A percentile compares a stretch with the other conserved stretches of the same genome.
Conservation (phyloP, 2,797 vertebrate genomes). For the Cephalopachus bancanus region DNA sequence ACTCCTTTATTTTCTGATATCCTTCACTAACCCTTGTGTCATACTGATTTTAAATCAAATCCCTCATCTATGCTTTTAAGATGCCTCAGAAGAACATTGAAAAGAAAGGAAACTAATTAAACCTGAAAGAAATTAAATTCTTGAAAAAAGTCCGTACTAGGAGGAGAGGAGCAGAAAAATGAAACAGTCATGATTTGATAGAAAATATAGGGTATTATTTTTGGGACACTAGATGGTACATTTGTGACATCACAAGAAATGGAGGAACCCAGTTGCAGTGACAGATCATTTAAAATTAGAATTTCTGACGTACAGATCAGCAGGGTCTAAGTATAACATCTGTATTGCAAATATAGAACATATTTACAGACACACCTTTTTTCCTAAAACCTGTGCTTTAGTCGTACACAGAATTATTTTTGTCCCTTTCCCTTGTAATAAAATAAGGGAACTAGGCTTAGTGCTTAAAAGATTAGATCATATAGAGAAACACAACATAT, state of each 20-base stretch:
- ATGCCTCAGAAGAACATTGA: background rate
- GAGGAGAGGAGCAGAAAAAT: constrained; percentile 22
- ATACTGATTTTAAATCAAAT: constrained; percentile 59
- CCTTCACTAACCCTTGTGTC: background rate
- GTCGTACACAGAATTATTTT: constrained; percentile 50
- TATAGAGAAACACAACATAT: constrained; percentile 76
- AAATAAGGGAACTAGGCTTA: constrained; percentile 62
- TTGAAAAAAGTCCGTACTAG: background rate
- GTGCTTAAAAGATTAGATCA: constrained; percentile 81
- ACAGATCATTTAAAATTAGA: constrained; percentile 55
- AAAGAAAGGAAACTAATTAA: constrained; percentile 62
- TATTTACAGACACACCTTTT: constrained; percentile 43
- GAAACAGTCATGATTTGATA: constrained; percentile 49
- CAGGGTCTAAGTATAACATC: constrained; percentile 43
- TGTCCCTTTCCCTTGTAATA: constrained; percentile 72
- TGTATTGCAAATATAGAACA: constrained; percentile 24
- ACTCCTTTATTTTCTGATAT: background rate
- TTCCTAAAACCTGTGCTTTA: background rate
- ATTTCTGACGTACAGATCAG: constrained; percentile 33
- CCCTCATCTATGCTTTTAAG: constrained; percentile 61
- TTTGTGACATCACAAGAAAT: constrained; percentile 44
- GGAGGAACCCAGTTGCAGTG: constrained; percentile 45
- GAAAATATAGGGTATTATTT: constrained; percentile 57
- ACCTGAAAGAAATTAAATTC: constrained; percentile 69
- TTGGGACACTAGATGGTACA: background rate